These are phyloP conservation scores for Acronicta psi DNA, from an alignment of 2,888 invertebrate species.

Conservation along the genomic window DNA sequence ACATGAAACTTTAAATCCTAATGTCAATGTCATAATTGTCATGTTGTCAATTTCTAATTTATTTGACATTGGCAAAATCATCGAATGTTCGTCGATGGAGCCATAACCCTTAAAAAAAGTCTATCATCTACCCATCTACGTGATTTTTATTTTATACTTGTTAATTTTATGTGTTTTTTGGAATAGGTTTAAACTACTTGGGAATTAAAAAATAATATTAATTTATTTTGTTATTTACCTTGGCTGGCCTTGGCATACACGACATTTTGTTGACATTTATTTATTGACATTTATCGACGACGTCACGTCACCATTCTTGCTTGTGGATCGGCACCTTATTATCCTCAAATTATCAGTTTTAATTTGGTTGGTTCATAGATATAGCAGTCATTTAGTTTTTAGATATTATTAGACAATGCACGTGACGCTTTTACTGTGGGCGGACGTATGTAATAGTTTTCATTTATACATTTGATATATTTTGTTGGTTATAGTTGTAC, in stretches of 20 bases:
- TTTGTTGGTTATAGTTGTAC: slow-evolving; percentile 54
- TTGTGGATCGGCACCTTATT: slow-evolving; percentile 40
- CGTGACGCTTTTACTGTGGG: slow-evolving; percentile 49
- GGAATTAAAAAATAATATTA: neutral
- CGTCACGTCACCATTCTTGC: slow-evolving; percentile 64
- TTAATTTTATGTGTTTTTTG: no score
- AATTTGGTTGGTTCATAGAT: slow-evolving; percentile 52
- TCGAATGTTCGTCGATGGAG: no score
- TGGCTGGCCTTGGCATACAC: slow-evolving; percentile 5
- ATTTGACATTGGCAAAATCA: no score
- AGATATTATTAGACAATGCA: slow-evolving; percentile 51
- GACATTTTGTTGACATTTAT: slow-evolving; percentile 11
- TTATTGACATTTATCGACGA: slow-evolving; percentile 53
- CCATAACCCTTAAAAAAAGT: no score
- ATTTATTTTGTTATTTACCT: neutral
- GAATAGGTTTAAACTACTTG: no score
- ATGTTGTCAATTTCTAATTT: no score
- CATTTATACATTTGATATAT: slow-evolving; percentile 30
- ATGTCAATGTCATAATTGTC: no score
- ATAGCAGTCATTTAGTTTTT: slow-evolving; percentile 34
- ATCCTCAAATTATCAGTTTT: slow-evolving; percentile 47
- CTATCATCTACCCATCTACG: no score
- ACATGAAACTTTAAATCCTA: no score
- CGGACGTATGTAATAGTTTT: slow-evolving; percentile 30
- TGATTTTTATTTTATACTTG: no score